Conservation (phyloP, 2,888 invertebrate species). For the Idaea biselata region DNA sequence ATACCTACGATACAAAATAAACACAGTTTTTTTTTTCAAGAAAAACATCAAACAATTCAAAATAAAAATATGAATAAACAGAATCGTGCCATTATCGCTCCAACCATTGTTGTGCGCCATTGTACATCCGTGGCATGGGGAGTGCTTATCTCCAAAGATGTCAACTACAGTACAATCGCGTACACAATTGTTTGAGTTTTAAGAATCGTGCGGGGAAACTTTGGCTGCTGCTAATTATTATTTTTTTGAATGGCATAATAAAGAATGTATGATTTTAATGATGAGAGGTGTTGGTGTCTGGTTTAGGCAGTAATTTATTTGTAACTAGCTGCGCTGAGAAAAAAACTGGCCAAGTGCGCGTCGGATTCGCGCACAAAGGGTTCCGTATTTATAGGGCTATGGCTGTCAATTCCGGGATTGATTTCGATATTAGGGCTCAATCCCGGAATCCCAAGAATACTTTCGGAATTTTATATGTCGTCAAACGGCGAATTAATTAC, state of each 20-base stretch:
- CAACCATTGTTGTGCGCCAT: slow-evolving; percentile 23
- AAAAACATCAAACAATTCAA: slow-evolving; percentile 4
- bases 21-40: neutral
- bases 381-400: too few species aligned
- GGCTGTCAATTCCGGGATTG: too few species aligned
- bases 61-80: slow-evolving; percentile 21
- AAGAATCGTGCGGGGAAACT: slow-evolving; percentile 2
- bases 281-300: neutral
- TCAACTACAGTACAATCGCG: slow-evolving; percentile 31
- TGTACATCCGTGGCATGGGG: slow-evolving; percentile 21
- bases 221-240: neutral
- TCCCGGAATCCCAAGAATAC: too few species aligned
- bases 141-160: slow-evolving; percentile 37
- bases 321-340: too few species aligned
- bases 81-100: slow-evolving; percentile 20
- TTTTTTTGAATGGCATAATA: slow-evolving; percentile 6
- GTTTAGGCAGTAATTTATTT: neutral
- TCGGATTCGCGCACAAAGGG: too few species aligned
- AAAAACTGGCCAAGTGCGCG: too few species aligned
- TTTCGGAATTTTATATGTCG: too few species aligned
- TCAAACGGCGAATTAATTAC: too few species aligned
- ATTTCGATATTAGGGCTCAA: too few species aligned
- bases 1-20: too few species aligned
- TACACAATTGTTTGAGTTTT: slow-evolving; percentile 4
- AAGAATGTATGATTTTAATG: neutral